Percentiles rank a stretch among this genome's conserved stretches.
Evolutionary conservation across 35 echinoderm and acorn worm species (phyloP).

Genomic region (Stichopus chloronotus): DNA sequence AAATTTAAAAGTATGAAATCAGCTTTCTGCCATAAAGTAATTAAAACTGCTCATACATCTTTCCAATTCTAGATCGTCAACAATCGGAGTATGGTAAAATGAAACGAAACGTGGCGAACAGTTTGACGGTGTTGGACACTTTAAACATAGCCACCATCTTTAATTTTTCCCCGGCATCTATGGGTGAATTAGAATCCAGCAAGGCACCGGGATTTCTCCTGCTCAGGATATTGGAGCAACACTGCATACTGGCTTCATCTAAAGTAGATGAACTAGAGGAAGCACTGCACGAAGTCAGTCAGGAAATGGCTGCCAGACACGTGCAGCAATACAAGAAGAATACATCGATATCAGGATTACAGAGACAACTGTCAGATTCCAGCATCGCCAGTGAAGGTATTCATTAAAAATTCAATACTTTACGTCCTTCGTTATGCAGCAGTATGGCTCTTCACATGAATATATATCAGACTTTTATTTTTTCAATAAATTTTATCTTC

Average conservation of each 20-base stretch:
- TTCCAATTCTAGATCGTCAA: neutral
- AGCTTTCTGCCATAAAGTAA: too few relatives aligned
- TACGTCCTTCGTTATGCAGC: too few relatives aligned
- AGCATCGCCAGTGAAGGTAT: slow-evolving; percentile 12
- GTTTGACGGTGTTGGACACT: neutral
- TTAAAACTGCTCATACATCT: too few relatives aligned
- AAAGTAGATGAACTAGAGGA: slow-evolving; percentile 28
- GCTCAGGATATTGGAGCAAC: slow-evolving; percentile 12
- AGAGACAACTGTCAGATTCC: neutral
- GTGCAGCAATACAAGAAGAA: slow-evolving; percentile 8
- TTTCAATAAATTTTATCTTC: too few relatives aligned
- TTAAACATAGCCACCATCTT: slow-evolving; percentile 6
- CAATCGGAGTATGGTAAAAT: slow-evolving; percentile 34
- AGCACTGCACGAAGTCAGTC: neutral
- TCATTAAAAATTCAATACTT: neutral
- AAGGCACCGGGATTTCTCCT: slow-evolving; percentile 10
- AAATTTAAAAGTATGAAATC: too few relatives aligned
- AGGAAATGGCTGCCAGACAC: neutral
- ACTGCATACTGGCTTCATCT: neutral
- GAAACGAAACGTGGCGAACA: slow-evolving; percentile 9
- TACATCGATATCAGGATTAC: neutral
- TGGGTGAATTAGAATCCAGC: neutral
- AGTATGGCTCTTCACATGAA: too few relatives aligned
- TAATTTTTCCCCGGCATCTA: neutral
- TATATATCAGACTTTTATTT: too few relatives aligned